Conservation (phyloP, 2,797 vertebrate genomes). For the Sparidentex hasta region DNA sequence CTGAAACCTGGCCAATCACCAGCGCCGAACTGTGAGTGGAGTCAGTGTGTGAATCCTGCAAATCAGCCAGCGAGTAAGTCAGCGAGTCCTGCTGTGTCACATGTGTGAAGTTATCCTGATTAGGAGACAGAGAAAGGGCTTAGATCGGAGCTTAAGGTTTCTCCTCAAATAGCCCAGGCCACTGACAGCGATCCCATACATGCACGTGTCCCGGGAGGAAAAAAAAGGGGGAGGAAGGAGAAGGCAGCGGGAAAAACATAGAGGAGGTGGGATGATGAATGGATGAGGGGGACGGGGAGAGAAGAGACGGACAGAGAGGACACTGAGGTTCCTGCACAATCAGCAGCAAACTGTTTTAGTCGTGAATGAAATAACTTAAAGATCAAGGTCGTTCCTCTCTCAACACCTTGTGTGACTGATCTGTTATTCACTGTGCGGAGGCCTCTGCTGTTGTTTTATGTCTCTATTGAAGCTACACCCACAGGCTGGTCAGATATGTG, state of each 20-base stretch:
- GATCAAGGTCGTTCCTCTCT: conserved; percentile 61
- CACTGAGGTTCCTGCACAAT: conserved; percentile 47
- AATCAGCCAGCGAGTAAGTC: conserved; percentile 41
- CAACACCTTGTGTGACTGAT: conserved; percentile 47
- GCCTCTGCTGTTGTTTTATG: conserved; percentile 43
- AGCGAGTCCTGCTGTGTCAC: conserved; percentile 50
- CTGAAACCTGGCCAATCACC: conserved; percentile 13
- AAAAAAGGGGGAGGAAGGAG: neutral
- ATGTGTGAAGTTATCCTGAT: conserved; percentile 53
- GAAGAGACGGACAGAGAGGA: conserved; percentile 42
- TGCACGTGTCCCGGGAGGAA: conserved; percentile 35
- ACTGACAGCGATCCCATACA: conserved; percentile 50
- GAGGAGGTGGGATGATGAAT: conserved; percentile 16
- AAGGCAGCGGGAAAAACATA: conserved; percentile 5
- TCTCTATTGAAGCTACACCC: conserved; percentile 27
- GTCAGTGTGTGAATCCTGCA: conserved; percentile 45
- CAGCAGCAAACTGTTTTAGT: conserved; percentile 50
- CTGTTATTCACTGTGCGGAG: conserved; percentile 42
- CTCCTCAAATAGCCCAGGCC: conserved; percentile 64
- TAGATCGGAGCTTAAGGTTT: conserved; percentile 62
- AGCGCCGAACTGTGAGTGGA: conserved; percentile 16
- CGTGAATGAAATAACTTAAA: conserved; percentile 42
- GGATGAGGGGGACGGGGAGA: conserved; percentile 28
- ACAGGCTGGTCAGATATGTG: conserved; percentile 9
- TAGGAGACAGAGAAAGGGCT: conserved; percentile 46